A percentile compares a stretch with the other conserved stretches of the same genome.
Conservation (phyloP, 2,797 vertebrate species). For the Kryptopterus vitreolus region DNA sequence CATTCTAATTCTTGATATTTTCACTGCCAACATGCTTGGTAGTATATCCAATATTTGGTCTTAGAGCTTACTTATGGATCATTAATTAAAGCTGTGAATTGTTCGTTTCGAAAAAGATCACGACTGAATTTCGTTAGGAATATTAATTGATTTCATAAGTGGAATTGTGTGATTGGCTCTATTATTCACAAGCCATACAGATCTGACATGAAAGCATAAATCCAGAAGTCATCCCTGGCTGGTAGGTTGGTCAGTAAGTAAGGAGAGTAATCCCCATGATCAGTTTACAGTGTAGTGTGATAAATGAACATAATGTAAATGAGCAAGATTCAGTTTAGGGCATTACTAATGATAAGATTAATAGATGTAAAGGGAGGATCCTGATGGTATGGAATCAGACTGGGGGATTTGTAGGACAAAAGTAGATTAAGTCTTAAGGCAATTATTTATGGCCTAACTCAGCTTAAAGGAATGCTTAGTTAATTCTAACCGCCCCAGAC, state of each 20-base stretch:
- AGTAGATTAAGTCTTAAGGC: slow-evolving; percentile 67
- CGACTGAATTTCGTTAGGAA: not conserved
- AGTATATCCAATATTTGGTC: not conserved
- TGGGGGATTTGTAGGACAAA: slow-evolving; percentile 63
- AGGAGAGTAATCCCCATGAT: slow-evolving; percentile 42
- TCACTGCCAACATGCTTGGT: not conserved
- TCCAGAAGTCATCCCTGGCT: slow-evolving; percentile 29
- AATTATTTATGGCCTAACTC: slow-evolving; percentile 68
- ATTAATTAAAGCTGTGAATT: not conserved
- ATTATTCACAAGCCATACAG: slow-evolving; percentile 37
- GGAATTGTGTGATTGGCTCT: slow-evolving; percentile 40
- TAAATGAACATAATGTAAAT: slow-evolving; percentile 60
- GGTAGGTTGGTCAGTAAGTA: slow-evolving; percentile 43
- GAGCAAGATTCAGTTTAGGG: slow-evolving; percentile 54
- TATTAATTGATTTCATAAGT: not conserved
- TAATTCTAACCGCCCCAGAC: slow-evolving; percentile 63
- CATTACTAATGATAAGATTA: slow-evolving; percentile 70
- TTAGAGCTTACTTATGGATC: not conserved
- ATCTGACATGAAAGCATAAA: slow-evolving; percentile 26
- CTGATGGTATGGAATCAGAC: slow-evolving; percentile 61
- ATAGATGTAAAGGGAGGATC: slow-evolving; percentile 63
- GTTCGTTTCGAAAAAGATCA: not conserved
- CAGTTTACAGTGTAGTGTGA: slow-evolving; percentile 29
- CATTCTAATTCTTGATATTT: not conserved
- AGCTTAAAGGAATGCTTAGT: slow-evolving; percentile 61